Conservation (phyloP, 2,797 vertebrate species). For the Hydrocynus forskahlii region DNA sequence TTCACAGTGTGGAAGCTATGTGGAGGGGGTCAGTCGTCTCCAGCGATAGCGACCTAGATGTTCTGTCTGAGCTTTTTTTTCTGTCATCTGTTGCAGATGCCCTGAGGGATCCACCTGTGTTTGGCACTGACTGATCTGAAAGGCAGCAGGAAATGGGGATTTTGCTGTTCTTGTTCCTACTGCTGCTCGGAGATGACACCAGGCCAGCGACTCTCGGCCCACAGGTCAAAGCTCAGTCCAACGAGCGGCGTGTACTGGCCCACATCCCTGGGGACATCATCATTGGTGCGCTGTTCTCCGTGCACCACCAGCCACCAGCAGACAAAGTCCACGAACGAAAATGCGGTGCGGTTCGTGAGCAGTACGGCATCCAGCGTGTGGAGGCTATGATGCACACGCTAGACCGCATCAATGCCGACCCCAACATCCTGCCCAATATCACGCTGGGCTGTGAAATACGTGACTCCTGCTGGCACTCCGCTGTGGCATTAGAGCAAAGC, state of each 20-base stretch:
- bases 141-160: constrained; percentile 79
- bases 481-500: constrained; percentile 97
- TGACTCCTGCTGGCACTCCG: constrained; percentile 99
- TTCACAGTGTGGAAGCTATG: background rate
- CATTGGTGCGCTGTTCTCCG: constrained; percentile 97
- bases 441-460: constrained; percentile 97
- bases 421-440: constrained; percentile 90
- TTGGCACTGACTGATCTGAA: constrained; percentile 43
- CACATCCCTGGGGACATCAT: constrained; percentile 98
- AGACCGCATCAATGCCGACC: constrained; percentile 95
- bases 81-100: constrained; percentile 51
- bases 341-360: constrained; percentile 96
- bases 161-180: constrained; percentile 78
- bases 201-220: constrained; percentile 73
- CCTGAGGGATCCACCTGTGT: constrained; percentile 40
- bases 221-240: constrained; percentile 86
- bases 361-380: constrained; percentile 97
- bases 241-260: constrained; percentile 91
- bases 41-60: constrained; percentile 34
- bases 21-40: constrained; percentile 37
- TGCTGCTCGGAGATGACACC: constrained; percentile 82
- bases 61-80: constrained; percentile 23
- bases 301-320: constrained; percentile 96
- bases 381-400: constrained; percentile 98
- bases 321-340: constrained; percentile 96